A percentile compares a stretch with the other conserved stretches of the same genome.
These are phyloP conservation scores for Chaetura pelagica DNA, from an alignment of 2,113 vertebrate genomes.

Conservation along the genomic window DNA sequence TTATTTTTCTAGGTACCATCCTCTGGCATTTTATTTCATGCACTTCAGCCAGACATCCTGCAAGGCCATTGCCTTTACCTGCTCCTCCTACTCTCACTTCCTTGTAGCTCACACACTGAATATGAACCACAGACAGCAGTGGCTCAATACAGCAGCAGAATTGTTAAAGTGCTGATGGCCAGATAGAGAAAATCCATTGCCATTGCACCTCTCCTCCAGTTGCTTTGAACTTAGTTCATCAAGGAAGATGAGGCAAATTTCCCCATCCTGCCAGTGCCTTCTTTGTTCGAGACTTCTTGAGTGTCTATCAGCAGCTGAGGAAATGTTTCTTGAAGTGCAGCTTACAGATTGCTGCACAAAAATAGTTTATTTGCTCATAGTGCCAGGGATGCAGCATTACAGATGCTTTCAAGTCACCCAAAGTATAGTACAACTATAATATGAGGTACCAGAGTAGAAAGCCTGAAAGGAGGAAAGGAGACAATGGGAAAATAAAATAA, in stretches of 20 bases:
- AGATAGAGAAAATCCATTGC: not conserved
- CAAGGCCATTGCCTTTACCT: not conserved
- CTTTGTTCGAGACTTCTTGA: not conserved
- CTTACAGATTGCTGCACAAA: constrained; percentile 18
- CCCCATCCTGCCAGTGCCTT: not conserved
- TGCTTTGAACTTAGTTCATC: not conserved
- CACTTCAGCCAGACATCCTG: not conserved
- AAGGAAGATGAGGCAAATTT: not conserved
- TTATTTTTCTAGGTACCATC: no score
- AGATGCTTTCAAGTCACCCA: constrained; percentile 7
- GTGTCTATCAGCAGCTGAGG: not conserved
- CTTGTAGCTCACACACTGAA: not conserved
- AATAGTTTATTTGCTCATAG: not conserved
- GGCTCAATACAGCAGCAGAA: not conserved
- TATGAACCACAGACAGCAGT: rapidly evolving
- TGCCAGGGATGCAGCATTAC: not conserved
- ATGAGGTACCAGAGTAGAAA: constrained; percentile 33
- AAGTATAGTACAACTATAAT: not conserved
- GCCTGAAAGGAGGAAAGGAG: not conserved
- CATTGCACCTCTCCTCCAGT: not conserved
- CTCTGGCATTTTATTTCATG: no score
- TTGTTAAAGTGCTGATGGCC: not conserved
- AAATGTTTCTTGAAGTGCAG: not conserved
- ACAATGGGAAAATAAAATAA: not conserved
- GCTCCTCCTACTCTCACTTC: not conserved